These are phyloP conservation scores for Thecophora atra DNA, from an alignment of 2,888 invertebrate species.

Conservation along the genomic window DNA sequence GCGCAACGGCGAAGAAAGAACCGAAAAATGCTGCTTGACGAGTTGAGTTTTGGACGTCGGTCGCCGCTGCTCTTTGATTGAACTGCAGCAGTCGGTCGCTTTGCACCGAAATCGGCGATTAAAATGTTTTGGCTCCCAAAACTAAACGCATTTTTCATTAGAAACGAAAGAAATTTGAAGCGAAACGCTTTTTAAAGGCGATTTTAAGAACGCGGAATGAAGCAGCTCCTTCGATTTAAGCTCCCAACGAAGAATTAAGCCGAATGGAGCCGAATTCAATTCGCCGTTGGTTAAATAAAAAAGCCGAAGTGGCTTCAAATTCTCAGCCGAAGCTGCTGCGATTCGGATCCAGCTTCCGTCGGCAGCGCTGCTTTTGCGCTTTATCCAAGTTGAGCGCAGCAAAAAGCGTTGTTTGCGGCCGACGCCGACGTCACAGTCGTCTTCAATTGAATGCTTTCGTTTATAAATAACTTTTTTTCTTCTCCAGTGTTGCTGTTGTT, in stretches of 20 bases:
- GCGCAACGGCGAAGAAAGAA: background rate
- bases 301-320: too few species aligned
- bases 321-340: too few species aligned
- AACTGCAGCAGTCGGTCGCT: too few species aligned
- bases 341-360: too few species aligned
- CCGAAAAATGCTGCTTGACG: background rate
- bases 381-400: constrained; percentile 3
- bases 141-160: too few species aligned
- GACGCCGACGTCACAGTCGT: background rate
- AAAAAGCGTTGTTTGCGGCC: background rate
- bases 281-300: too few species aligned
- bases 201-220: background rate
- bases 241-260: too few species aligned
- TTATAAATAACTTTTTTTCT: background rate
- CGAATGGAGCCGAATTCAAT: too few species aligned
- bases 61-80: background rate
- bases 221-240: background rate
- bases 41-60: constrained; percentile 5
- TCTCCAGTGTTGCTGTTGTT: background rate
- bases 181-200: background rate
- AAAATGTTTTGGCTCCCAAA: too few species aligned
- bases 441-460: background rate
- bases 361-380: background rate
- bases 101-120: too few species aligned
- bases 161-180: too few species aligned